Percentiles rank a stretch among this genome's conserved stretches.
phyloP scores from a whole-genome alignment of 2,888 invertebrate species.

The Gasteruption jaculator region DNA sequence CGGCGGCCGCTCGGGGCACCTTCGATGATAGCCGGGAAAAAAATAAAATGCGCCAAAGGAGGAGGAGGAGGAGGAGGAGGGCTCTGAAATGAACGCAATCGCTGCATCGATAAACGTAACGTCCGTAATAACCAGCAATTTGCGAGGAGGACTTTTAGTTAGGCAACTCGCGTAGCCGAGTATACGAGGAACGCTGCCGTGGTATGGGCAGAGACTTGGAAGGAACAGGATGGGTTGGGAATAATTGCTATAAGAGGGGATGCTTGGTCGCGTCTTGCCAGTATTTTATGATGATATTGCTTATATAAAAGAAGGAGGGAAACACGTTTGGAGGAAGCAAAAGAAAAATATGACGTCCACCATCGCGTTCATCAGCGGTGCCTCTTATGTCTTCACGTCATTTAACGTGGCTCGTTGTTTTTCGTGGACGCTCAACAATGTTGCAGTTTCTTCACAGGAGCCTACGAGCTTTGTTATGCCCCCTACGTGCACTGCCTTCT shows the following conservation, averaged over 20 bases:
- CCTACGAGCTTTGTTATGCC: too few species aligned
- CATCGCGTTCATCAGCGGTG: slow-evolving; percentile 20
- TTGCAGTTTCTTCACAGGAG: too few species aligned
- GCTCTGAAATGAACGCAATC: slow-evolving; percentile 27
- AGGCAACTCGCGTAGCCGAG: slow-evolving; percentile 33
- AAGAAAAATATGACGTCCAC: slow-evolving; percentile 10
- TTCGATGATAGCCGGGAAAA: too few species aligned
- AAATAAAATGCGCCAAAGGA: too few species aligned
- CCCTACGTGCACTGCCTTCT: too few species aligned
- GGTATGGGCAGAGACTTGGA: slow-evolving; percentile 11
- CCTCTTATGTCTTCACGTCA: slow-evolving; percentile 18
- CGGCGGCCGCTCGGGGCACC: too few species aligned
- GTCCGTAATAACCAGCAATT: slow-evolving; percentile 49
- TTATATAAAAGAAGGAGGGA: slow-evolving; percentile 19
- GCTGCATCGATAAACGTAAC: slow-evolving; percentile 44
- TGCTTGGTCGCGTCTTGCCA: slow-evolving; percentile 29
- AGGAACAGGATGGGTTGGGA: slow-evolving; percentile 24
- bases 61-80: neutral
- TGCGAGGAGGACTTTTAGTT: slow-evolving; percentile 47
- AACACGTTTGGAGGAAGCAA: slow-evolving; percentile 14
- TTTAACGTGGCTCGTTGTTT: too few species aligned
- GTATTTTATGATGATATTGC: slow-evolving; percentile 32
- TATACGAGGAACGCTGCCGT: slow-evolving; percentile 14
- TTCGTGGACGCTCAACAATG: too few species aligned
- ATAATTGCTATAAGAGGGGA: slow-evolving; percentile 37